These are phyloP conservation scores for Oryctes rhinoceros DNA, from an alignment of 1,140 invertebrate species.

Conservation along the genomic window DNA sequence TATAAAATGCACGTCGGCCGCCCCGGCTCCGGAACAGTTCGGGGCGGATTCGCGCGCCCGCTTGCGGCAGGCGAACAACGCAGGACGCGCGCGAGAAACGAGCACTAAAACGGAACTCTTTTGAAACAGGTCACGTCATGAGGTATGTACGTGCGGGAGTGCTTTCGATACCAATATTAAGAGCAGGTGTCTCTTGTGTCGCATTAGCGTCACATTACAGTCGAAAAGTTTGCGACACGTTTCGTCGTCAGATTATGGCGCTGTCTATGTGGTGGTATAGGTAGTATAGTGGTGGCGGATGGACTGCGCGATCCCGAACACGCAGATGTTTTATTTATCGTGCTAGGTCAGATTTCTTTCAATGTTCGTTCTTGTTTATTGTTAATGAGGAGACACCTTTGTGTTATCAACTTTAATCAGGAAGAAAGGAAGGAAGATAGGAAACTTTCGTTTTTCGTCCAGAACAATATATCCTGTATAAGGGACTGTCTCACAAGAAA, in stretches of 20 bases:
- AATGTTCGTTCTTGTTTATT: conserved; percentile 23
- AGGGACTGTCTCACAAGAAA: background rate
- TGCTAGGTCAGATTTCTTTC: conserved; percentile 7
- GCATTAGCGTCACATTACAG: conserved; percentile 42
- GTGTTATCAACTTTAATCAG: conserved; percentile 27
- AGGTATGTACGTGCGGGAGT: conserved; percentile 38
- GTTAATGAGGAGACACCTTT: conserved; percentile 27
- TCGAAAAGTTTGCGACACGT: conserved; percentile 31
- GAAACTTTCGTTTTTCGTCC: background rate
- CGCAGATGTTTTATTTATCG: conserved; percentile 24
- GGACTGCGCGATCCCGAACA: background rate
- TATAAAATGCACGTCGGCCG: conserved; percentile 17
- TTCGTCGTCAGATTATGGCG: conserved; percentile 23
- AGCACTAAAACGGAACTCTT: conserved; percentile 27
- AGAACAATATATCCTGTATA: background rate
- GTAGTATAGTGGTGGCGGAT: background rate
- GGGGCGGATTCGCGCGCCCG: conserved; percentile 16
- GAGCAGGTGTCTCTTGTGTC: conserved; percentile 39
- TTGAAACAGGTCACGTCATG: conserved; percentile 37
- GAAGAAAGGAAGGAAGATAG: background rate
- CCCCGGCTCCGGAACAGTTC: conserved; percentile 30
- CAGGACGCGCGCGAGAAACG: conserved; percentile 35
- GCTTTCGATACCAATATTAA: conserved; percentile 38
- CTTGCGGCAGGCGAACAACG: conserved; percentile 25
- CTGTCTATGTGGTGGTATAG: background rate